These are phyloP conservation scores for Dysidea cf. avara DNA, from an alignment of 37 sponge, comb jelly and placozoan genomes.

Conservation along the genomic window DNA sequence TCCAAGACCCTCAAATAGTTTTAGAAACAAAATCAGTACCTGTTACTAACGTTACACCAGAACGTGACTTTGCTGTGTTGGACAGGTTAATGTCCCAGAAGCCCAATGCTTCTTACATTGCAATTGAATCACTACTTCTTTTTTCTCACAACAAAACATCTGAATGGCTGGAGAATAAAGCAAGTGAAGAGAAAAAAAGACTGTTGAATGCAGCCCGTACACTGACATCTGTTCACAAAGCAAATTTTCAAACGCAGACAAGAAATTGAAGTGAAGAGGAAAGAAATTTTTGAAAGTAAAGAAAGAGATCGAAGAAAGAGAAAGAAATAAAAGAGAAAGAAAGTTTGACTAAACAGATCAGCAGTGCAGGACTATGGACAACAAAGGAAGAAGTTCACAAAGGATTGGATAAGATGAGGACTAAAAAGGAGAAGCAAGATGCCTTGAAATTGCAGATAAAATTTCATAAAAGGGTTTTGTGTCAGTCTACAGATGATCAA, in stretches of 20 bases:
- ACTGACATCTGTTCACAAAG: neutral
- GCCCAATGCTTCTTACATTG: neutral
- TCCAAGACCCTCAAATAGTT: neutral
- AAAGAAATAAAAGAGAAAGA: slow-evolving; percentile 15
- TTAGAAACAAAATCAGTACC: slow-evolving; percentile 23
- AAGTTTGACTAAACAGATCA: slow-evolving; percentile 11
- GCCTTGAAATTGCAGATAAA: slow-evolving; percentile 33
- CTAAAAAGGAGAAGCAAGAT: slow-evolving; percentile 9
- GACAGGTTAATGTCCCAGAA: neutral
- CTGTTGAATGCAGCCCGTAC: slow-evolving; percentile 26
- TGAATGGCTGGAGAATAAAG: slow-evolving; percentile 17
- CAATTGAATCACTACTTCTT: neutral
- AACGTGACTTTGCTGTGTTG: slow-evolving; percentile 9
- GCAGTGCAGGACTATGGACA: slow-evolving; percentile 14
- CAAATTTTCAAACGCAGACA: slow-evolving; percentile 8
- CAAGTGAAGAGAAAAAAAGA: slow-evolving; percentile 4
- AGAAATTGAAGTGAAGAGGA: slow-evolving; percentile 4
- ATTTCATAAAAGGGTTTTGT: slow-evolving; percentile 33
- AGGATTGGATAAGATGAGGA: slow-evolving; percentile 7
- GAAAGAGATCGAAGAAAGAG: slow-evolving; percentile 5
- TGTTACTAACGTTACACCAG: slow-evolving; percentile 15
- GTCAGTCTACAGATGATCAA: slow-evolving; percentile 23
- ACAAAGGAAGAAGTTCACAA: neutral
- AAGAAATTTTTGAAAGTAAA: neutral
- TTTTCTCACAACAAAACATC: slow-evolving; percentile 45